These are phyloP conservation scores for Lates japonicus DNA, from an alignment of 2,797 vertebrate genomes.

Conservation along the genomic window DNA sequence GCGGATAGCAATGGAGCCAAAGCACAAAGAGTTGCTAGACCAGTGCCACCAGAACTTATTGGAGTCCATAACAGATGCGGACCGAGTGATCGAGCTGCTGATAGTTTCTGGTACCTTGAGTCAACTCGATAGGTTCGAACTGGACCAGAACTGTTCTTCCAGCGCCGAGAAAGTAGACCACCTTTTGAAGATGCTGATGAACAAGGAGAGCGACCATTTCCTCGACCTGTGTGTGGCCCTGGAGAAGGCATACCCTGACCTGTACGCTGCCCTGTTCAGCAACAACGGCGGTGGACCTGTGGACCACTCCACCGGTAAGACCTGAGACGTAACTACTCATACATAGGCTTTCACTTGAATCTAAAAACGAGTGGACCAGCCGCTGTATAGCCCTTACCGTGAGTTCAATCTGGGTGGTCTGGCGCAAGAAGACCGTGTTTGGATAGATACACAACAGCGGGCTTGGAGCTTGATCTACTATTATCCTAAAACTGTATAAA, in stretches of 20 bases:
- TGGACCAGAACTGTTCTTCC: slow-evolving; percentile 91
- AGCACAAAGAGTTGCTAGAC: slow-evolving; percentile 96
- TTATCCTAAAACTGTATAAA: neutral
- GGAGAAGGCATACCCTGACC: slow-evolving; percentile 97
- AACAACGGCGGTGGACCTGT: slow-evolving; percentile 90
- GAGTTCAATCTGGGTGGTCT: slow-evolving; percentile 74
- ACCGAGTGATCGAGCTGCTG: slow-evolving; percentile 93
- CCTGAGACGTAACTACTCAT: neutral
- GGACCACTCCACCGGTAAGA: slow-evolving; percentile 87
- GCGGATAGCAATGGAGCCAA: slow-evolving; percentile 92
- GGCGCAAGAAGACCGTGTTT: slow-evolving; percentile 23
- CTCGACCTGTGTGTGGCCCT: slow-evolving; percentile 95
- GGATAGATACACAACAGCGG: neutral
- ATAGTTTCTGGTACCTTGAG: slow-evolving; percentile 91
- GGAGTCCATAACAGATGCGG: slow-evolving; percentile 95
- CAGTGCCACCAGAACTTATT: slow-evolving; percentile 96
- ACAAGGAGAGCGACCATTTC: slow-evolving; percentile 97
- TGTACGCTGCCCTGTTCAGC: slow-evolving; percentile 91
- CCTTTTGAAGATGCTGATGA: slow-evolving; percentile 94
- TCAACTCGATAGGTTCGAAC: slow-evolving; percentile 90
- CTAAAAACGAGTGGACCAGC: slow-evolving; percentile 2
- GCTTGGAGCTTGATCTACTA: slow-evolving; percentile 9
- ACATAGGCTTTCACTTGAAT: slow-evolving; percentile 5
- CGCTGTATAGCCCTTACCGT: slow-evolving; percentile 11
- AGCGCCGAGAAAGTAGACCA: slow-evolving; percentile 93